Base-by-base conservation (phyloP, 2,113 vertebrate genomes). In the Aramus guarauna region DNA sequence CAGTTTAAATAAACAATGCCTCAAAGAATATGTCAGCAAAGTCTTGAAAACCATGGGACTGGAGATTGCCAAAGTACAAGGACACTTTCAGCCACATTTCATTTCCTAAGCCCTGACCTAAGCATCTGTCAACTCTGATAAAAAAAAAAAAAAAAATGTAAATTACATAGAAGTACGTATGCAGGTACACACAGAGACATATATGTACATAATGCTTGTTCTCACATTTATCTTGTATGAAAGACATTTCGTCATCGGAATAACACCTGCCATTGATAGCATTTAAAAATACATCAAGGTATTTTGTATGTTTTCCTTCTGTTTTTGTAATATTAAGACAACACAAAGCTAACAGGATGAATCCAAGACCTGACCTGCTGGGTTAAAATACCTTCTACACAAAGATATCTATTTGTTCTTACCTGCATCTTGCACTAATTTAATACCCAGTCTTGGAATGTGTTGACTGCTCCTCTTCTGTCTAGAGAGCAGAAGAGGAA, bases 221-320 rank as follows among this genome's bases (percentile, higher is more conserved):
- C 55, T 80, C 48, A 48, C 60, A 39, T 11, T 75, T 75, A 37
- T 37, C 30, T 76, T 58, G 30, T 32, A 71, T 15, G 48, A 41
- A 91, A 78, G 55, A 58, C 24, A 36, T 3, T 53, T 74, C 55
- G 23, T 29, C 39, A 17, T 8, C 59, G 27, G 19, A 88, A 43
- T 55, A 78, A 78, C n/a, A 6, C 19, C 45, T 82, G 32, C 20
- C 6, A 41, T 3, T 30, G 23, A 10, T 36, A 72, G 37, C 14
- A 72, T 80, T 39, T 15, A 1, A 45, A 67, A 85, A 55, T 15
- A 32, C 0, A 2, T 50, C 14, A 15, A 20, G 0, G 0, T 32
- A 50, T 72, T 84, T 66, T 43, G 5, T 16, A 86, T 29, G 15
- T 60, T 93, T 88, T 94, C 34, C 9, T 82, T 75, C 30, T n/a